These are phyloP conservation scores for Sebastes steindachneri DNA, from an alignment of 2,797 vertebrate species.

Conservation along the genomic window DNA sequence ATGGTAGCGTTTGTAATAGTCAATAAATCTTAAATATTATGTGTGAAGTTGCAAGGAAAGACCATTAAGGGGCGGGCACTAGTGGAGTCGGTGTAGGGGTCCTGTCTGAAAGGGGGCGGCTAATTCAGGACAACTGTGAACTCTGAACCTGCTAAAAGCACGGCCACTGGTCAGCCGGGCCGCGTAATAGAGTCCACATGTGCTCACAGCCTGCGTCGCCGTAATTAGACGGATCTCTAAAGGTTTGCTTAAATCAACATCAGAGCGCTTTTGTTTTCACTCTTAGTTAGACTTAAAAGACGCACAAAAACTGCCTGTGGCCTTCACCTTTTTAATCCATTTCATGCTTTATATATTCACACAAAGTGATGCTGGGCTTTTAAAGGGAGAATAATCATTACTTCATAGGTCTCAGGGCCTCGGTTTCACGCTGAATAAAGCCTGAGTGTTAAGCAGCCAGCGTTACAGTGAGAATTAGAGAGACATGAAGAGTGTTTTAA, in stretches of 20 bases:
- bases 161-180: constrained; percentile 88
- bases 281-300: constrained; percentile 49
- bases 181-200: constrained; percentile 90
- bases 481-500: constrained; percentile 54
- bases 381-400: constrained; percentile 57
- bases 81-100: constrained; percentile 88
- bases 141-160: constrained; percentile 91
- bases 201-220: constrained; percentile 78
- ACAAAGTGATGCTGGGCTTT: constrained; percentile 51
- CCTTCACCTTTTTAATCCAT: constrained; percentile 63
- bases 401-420: constrained; percentile 47
- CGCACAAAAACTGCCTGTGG: constrained; percentile 60
- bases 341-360: constrained; percentile 56
- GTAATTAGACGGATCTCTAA: constrained; percentile 83
- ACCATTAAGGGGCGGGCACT: constrained; percentile 94
- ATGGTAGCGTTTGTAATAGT: constrained; percentile 95
- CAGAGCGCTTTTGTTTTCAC: constrained; percentile 63
- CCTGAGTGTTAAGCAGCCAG: constrained; percentile 55
- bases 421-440: constrained; percentile 56
- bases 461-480: constrained; percentile 56
- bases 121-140: constrained; percentile 99
- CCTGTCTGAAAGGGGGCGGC: constrained; percentile 87
- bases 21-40: constrained; percentile 99
- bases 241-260: constrained; percentile 84
- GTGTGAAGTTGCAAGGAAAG: constrained; percentile 95